Conservation (phyloP, 2,797 vertebrate species). For the Mormyrus proboscirostris region DNA sequence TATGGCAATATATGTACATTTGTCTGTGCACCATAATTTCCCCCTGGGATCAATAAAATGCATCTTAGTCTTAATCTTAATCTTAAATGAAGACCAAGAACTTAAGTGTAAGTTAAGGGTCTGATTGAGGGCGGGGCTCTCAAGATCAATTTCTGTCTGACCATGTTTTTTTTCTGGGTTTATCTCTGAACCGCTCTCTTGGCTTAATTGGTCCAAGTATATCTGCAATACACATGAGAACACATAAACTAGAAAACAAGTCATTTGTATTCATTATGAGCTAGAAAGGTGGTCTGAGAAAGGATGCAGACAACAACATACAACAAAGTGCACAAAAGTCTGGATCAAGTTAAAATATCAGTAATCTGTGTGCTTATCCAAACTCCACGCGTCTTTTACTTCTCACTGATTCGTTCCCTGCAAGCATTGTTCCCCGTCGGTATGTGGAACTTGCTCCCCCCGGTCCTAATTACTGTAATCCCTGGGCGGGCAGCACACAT, state of each 20-base stretch:
- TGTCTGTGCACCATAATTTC: background rate
- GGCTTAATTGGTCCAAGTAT: background rate
- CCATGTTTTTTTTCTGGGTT: background rate
- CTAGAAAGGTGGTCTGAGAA: background rate
- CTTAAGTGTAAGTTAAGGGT: background rate
- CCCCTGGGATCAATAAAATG: background rate
- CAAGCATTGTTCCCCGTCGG: background rate
- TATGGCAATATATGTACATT: background rate
- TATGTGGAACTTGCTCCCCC: background rate
- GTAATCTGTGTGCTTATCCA: background rate
- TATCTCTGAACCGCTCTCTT: background rate
- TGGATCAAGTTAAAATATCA: too few species aligned
- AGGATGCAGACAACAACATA: background rate
- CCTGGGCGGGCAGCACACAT: background rate
- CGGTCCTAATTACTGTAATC: background rate
- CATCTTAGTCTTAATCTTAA: background rate
- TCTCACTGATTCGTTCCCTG: background rate
- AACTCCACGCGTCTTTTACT: background rate
- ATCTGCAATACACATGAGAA: background rate
- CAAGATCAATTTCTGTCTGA: background rate
- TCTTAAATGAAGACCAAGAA: background rate
- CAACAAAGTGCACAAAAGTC: background rate
- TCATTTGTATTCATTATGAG: background rate
- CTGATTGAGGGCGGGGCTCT: background rate
- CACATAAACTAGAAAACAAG: background rate